Evolutionary conservation across 2,888 invertebrate species (phyloP), one percentile per base, ranked within the genome.

Genomic region (Sthenelais limicola): DNA sequence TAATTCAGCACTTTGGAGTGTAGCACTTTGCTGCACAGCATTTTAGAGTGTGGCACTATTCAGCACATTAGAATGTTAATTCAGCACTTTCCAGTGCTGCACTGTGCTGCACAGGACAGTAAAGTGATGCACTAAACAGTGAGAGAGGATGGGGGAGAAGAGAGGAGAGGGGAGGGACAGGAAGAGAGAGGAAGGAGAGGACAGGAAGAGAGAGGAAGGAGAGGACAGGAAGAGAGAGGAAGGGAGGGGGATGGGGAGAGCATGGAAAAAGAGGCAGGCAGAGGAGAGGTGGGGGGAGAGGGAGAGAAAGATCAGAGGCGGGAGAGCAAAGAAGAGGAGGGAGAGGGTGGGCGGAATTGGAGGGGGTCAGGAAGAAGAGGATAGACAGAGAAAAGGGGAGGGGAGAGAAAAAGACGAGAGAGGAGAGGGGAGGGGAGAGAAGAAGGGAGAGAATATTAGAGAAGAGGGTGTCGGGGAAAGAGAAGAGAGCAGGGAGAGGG

Each of bases 121-220:
- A n/a, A n/a, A n/a, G n/a, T n/a, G n/a, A n/a, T n/a, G n/a, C n/a
- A n/a, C n/a, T n/a, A n/a, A n/a, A n/a, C n/a, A n/a, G n/a, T n/a
- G n/a, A n/a, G 51, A n/a, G 5, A n/a, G 51, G 51, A 5, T 21
- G 51, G 51, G n/a, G n/a, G 21, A n/a, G 5, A n/a, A 5, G 24
- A 7, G 51, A n/a, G 51, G 21, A n/a, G 9, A n/a, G n/a, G 24
- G 51, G n/a, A 51, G 51, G 24, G 51, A 24, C 9, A 51, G 51
- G n/a, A n/a, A 51, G 51, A 24, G n/a, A 51, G 24, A n/a, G 51
- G 51, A 51, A 24, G 51, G 51, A 30, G 52, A 15, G 52, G 15
- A 15, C 15, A 24, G 28, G 28, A 26, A 52, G 15, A 26, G 9
- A 5, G 49, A 24, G 49, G 49, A 32, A 26, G 48, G 9, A 12